Conservation (phyloP, 2,113 vertebrate species). For the Rana temporaria region DNA sequence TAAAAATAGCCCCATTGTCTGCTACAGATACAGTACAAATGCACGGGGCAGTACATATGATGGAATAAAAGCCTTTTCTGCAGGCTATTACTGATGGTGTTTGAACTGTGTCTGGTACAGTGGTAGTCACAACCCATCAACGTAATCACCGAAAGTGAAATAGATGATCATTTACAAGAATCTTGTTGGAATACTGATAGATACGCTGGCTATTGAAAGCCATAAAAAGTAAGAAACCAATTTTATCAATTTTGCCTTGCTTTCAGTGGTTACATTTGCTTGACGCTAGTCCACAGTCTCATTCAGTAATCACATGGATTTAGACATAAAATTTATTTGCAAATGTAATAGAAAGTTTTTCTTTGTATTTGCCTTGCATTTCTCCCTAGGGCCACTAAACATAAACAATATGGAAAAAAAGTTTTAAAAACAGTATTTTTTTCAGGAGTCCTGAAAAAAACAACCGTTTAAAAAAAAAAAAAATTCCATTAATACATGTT, state of each 20-base stretch:
- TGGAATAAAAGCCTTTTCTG: constrained; percentile 10
- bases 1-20: constrained; percentile 47
- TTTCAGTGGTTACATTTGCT: not conserved
- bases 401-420: no score
- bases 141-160: constrained; percentile 32
- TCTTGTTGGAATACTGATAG: not conserved
- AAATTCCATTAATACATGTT: no score
- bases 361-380: no score
- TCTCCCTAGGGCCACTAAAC: no score
- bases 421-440: no score
- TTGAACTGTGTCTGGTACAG: not conserved
- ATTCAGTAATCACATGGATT: no score
- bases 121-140: constrained; percentile 1
- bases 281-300: no score
- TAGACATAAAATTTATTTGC: no score
- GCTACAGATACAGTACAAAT: constrained; percentile 12
- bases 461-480: no score
- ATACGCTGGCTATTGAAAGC: not conserved
- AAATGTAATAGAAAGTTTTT: no score
- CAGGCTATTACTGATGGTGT: not conserved
- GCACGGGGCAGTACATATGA: not conserved
- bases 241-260: no score
- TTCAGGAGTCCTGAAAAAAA: no score
- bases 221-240: not conserved
- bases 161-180: constrained; percentile 26